Conservation (phyloP, 2,888 invertebrate species). For the Flabesymbios commensalis region DNA sequence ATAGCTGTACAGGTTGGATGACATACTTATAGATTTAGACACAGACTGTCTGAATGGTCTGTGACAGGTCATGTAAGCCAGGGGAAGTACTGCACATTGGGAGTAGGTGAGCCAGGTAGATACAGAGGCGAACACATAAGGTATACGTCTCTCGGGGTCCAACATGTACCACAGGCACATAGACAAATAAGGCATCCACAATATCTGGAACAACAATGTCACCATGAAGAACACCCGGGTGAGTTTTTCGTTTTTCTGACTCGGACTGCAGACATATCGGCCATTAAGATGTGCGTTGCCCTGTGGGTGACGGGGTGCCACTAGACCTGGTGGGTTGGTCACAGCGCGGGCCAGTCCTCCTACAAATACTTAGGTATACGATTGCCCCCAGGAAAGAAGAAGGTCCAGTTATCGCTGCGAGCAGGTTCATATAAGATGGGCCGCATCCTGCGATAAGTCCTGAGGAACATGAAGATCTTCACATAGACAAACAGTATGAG, state of each 20-base stretch:
- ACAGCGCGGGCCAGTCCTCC: too few species aligned
- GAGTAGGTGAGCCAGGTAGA: constrained; percentile 47
- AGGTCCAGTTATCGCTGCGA: constrained; percentile 52
- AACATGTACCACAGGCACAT: constrained; percentile 46
- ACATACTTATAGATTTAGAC: too few species aligned
- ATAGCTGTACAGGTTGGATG: too few species aligned
- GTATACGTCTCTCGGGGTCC: constrained; percentile 26
- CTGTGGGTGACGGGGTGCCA: neutral
- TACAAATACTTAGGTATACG: constrained; percentile 36
- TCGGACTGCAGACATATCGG: neutral
- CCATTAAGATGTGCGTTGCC: neutral
- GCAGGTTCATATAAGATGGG: constrained; percentile 47
- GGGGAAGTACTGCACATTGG: constrained; percentile 47
- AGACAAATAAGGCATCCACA: constrained; percentile 49
- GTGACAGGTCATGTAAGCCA: constrained; percentile 39
- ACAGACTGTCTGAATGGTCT: constrained; percentile 18
- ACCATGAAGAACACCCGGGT: constrained; percentile 47
- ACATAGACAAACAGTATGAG: constrained; percentile 44
- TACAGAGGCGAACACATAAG: constrained; percentile 37
- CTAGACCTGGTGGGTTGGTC: neutral
- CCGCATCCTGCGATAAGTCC: constrained; percentile 49
- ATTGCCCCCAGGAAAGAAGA: constrained; percentile 29
- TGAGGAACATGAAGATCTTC: constrained; percentile 47
- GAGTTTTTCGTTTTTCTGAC: constrained; percentile 44
- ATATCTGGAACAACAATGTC: constrained; percentile 39